Base-by-base conservation (phyloP, 2,888 invertebrate genomes). In the Anaspis maculata region DNA sequence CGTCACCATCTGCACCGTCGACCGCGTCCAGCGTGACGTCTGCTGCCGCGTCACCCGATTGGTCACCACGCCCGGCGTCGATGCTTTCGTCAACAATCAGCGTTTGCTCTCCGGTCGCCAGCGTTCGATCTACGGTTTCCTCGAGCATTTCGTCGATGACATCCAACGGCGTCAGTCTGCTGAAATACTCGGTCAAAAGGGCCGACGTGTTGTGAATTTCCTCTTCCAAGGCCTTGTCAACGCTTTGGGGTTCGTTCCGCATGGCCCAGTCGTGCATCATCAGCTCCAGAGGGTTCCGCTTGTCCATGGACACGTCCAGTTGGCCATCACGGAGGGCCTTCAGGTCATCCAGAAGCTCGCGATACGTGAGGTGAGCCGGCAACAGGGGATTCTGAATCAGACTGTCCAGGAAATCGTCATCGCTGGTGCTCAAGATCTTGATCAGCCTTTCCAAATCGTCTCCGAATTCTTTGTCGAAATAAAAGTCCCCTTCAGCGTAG, bases 211-310 rank as follows among this genome's bases (percentile, higher is more conserved):
- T 45, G 13, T 52, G 51, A 13, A 60, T 59, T 36, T 53, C 52
- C 6, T 48, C 40, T n/a, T 50, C 28, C 3, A 57, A 29, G 10
- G 41, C 35, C 6, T 51, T 45, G 32, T 55, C 46, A 1, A 59
- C 49, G 13, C 49, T 38, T 3, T 56, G 51, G 2, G 56, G 56
- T 5, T 52, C 49, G 30, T 52, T 54, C 15, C 36, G 38, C 25
- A 37, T 37, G 0, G 55, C 56, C 60, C 60, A 60, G 4, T 52
- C 48, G 3, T 50, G 41, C 42, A 60, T 44, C 10, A 49, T 40
- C 13, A 52, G 32, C 36, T 56, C 56, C 1, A 27, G 3, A 3
- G 26, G 13, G 3, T 30, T 15, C 10, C 16, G 25, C 2, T 30
- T 22, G 4, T 14, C 9, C 16, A 34, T 35, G 12, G 27, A 2